Conservation (phyloP, 2,888 invertebrate genomes). For the Germaria angustata region DNA sequence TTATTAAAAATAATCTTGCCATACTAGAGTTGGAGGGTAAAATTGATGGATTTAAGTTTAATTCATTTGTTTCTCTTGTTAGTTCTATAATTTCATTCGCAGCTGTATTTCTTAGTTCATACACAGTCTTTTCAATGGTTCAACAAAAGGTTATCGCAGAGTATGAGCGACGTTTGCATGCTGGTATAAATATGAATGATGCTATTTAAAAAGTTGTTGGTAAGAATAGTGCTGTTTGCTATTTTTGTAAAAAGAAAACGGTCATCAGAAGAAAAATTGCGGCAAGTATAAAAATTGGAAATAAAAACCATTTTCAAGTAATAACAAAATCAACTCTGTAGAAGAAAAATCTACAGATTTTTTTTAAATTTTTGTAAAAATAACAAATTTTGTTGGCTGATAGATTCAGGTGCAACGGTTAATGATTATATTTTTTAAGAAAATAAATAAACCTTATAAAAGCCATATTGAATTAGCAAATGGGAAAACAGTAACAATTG, state of each 20-base stretch:
- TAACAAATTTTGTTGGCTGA: slow-evolving; percentile 49
- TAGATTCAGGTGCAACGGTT: slow-evolving; percentile 67
- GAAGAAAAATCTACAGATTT: not conserved
- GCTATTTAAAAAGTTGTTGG: slow-evolving; percentile 14
- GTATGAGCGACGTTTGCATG: slow-evolving; percentile 44
- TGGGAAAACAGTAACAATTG: slow-evolving; percentile 49
- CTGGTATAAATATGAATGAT: not conserved
- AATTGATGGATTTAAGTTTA: too few relatives aligned
- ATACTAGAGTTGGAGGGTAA: too few relatives aligned
- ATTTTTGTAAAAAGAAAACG: slow-evolving; percentile 59
- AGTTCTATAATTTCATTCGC: too few relatives aligned
- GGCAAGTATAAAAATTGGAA: slow-evolving; percentile 50
- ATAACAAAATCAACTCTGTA: slow-evolving; percentile 44
- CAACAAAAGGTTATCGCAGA: slow-evolving; percentile 54
- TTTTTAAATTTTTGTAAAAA: too few relatives aligned
- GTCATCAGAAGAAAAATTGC: slow-evolving; percentile 60
- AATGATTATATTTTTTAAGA: slow-evolving; percentile 55
- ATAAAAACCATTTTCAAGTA: slow-evolving; percentile 8
- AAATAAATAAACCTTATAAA: slow-evolving; percentile 54
- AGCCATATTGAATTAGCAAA: slow-evolving; percentile 57
- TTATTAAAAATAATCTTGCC: too few relatives aligned
- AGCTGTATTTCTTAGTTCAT: too few relatives aligned
- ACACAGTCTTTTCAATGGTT: too few relatives aligned
- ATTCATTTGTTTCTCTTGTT: too few relatives aligned
- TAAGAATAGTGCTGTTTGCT: slow-evolving; percentile 20